Evolutionary conservation across 2,888 invertebrate species (phyloP), one percentile per base, ranked within the genome.

Genomic region (Agonum fuliginosum): DNA sequence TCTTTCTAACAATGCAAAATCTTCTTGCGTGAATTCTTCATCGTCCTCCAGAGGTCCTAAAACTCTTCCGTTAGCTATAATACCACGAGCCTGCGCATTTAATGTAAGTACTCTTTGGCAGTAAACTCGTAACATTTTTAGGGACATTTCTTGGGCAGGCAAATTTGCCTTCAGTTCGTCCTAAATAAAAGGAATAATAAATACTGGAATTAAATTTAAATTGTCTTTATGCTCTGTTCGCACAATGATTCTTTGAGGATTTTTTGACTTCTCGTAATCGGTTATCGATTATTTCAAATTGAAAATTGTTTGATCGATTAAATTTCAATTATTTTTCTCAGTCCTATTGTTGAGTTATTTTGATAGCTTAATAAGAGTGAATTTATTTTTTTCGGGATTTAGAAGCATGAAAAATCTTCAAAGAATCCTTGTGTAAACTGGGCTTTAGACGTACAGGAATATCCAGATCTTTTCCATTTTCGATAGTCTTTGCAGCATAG

Each of bases 31-130:
- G 85, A 99, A 97, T 19, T 87, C 87, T 84, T 98, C 98, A 19
- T 89, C 88, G 0, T 88, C 87, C 0, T 89, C 88, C 4, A 99
- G 88, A 0, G 98, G 97, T 0, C 98, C 99, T 77, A 97, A 89
- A 30, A 98, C 89, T 79, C 96, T 91, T 8, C 98, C 97, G 88
- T 99, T 99, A 77, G 94, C 93, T 12, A 98, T 88, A 2, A 99
- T 88, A 0, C 93, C 94, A 79, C 93, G 90, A 67, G 90, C 90
- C 2, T 94, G 92, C 10, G 90, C 88, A 17, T 89, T 86, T 79
- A 98, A 86, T 30, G 91, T 91, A 20, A 97, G 86, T 5, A 94
- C 92, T 72, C 92, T 91, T 81, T 92, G 91, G 74, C 91, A 90
- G 85, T 95, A 93, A 34, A 92, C 89, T 8, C 92, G 88, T 34